Base-by-base conservation (phyloP, 2,113 vertebrate species). In the Petroica traversi region DNA sequence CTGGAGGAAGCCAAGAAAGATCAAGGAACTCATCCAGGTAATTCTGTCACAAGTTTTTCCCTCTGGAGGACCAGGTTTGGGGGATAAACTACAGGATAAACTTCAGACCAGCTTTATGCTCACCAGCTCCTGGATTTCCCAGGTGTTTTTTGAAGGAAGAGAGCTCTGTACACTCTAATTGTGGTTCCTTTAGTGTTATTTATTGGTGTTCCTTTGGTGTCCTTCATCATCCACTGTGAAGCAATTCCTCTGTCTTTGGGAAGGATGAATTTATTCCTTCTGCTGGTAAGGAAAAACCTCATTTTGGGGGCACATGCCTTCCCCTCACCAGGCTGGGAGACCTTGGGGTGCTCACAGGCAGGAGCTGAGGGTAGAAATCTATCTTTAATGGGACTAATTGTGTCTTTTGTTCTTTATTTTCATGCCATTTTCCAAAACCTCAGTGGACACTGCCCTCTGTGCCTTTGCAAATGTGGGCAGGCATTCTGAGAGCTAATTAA, bases 401-500 rank as follows among this genome's bases (percentile, higher is more conserved):
- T 63, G 62, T 8, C 75, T 59, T 64, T 85, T 49, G 33, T 7
- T 71, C 79, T 38, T 79, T 59, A 58, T 48, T 92, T 43, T 40
- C 67, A 11, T 7, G 20, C 18, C 55, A 20, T 71, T 92, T 77
- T 69, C 51, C 58, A 26, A 26, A 71, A 51, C 31, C 79, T 57
- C 31, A 25, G 13, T 38, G 83, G 89, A 85, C 93, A 20, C 45
- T 15, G 58, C 34, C 13, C 57, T 55, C 41, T 6, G 43, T 55
- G 63, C 33, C 78, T 91, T 55, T 51, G 74, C 78, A 88, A 87
- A 46, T 11, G 78, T 3, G 18, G 54, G 48, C n/a, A 86, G 76
- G 81, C 67, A 76, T 5, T 38, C 17, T 64, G 63, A 66, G 36
- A 41, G 58, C 64, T 91, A 84, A 96, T 96, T 86, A 94, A 96